phyloP scores from a whole-genome alignment of 2,113 vertebrate species.

The Austrofundulus limnaeus region DNA sequence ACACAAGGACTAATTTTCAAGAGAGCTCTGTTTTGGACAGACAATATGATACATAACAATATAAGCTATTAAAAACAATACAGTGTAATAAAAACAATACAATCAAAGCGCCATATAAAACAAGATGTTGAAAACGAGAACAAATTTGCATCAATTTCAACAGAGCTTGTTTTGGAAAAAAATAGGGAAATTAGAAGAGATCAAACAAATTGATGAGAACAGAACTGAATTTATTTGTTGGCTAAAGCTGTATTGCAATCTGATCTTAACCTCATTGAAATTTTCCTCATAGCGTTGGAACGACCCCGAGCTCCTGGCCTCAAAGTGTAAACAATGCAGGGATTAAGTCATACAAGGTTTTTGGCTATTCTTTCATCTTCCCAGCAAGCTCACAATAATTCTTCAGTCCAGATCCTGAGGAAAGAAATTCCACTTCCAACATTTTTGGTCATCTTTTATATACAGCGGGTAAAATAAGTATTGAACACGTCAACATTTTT shows the following conservation, averaged over 20 bases:
- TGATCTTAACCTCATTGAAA: conserved; percentile 40
- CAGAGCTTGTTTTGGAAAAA: conserved; percentile 18
- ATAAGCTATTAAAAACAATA: too few species aligned
- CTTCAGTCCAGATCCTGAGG: conserved; percentile 28
- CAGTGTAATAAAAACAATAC: too few species aligned
- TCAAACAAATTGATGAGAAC: conserved; percentile 29
- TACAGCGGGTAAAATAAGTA: too few species aligned
- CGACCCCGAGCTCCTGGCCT: conserved; percentile 40
- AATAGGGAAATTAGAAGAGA: conserved; percentile 16
- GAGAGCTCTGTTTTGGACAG: too few species aligned
- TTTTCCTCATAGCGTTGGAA: conserved; percentile 44
- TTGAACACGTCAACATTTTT: too few species aligned
- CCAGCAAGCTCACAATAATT: conserved; percentile 38
- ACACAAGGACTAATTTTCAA: too few species aligned
- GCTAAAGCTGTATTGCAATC: conserved; percentile 48
- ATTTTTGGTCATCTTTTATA: too few species aligned
- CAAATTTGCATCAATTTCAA: too few species aligned
- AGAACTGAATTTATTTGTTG: conserved; percentile 18
- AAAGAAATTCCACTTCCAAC: conserved; percentile 52
- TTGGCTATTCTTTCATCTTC: conserved; percentile 64
- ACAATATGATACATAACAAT: too few species aligned
- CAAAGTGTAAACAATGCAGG: conserved; percentile 54
- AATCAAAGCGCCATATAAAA: too few species aligned
- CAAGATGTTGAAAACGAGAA: too few species aligned
- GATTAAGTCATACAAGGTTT: conserved; percentile 62